Conservation (phyloP, 2,113 vertebrate genomes). For the Chionodraco myersi region DNA sequence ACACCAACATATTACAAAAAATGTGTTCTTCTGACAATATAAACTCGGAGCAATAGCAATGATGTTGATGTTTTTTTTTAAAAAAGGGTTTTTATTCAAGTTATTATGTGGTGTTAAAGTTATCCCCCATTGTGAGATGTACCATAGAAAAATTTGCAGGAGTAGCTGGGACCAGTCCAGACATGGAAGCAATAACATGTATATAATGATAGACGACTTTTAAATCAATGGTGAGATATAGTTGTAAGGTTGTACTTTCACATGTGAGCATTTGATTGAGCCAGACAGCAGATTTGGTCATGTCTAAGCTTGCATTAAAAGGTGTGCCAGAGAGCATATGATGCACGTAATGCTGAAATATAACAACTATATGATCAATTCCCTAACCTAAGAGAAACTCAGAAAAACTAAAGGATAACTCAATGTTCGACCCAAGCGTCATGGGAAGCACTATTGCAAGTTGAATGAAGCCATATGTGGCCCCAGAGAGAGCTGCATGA, state of each 20-base stretch:
- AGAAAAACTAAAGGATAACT: neutral
- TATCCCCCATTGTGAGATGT: conserved; percentile 15
- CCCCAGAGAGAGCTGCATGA: neutral
- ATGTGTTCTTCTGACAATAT: neutral
- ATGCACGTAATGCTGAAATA: neutral
- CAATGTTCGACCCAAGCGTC: neutral
- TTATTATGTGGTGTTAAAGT: conserved; percentile 26
- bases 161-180: conserved; percentile 30
- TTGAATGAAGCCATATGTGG: neutral
- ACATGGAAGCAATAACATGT: conserved; percentile 43
- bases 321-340: neutral
- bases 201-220: conserved; percentile 20
- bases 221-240: conserved; percentile 36
- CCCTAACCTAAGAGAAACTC: neutral
- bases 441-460: neutral
- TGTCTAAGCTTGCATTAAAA: conserved; percentile 8
- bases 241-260: conserved; percentile 1
- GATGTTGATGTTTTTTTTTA: neutral
- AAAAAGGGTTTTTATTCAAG: neutral
- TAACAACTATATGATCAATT: neutral
- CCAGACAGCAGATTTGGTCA: neutral
- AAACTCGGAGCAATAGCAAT: neutral
- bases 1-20: neutral
- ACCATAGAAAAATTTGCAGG: conserved; percentile 6
- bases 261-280: conserved; percentile 10